phyloP scores from a whole-genome alignment of 2,888 invertebrate species.

The Gasteruption jaculator region DNA sequence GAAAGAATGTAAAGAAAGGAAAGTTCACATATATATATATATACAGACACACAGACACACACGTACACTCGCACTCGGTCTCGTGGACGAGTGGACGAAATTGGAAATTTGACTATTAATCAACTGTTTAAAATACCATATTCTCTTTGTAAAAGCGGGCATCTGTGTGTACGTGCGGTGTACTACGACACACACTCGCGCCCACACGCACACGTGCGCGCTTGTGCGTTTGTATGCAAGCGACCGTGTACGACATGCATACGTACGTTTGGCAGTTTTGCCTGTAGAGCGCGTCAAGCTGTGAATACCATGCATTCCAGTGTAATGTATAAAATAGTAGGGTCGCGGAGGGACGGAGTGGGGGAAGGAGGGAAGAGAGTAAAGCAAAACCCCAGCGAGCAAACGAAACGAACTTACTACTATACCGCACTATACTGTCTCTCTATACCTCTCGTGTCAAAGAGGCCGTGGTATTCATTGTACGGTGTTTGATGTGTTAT shows the following conservation, averaged over 20 bases:
- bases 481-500: slow-evolving; percentile 17
- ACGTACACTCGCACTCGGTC: too few relatives aligned
- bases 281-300: slow-evolving; percentile 35
- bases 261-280: slow-evolving; percentile 36
- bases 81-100: too few relatives aligned
- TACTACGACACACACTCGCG: neutral
- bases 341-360: slow-evolving; percentile 29
- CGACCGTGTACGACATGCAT: slow-evolving; percentile 13
- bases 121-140: too few relatives aligned
- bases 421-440: too few relatives aligned
- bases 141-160: too few relatives aligned
- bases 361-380: too few relatives aligned
- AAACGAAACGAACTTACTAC: too few relatives aligned
- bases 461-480: slow-evolving; percentile 37
- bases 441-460: slow-evolving; percentile 40
- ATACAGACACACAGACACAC: too few relatives aligned
- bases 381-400: slow-evolving; percentile 16
- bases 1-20: too few relatives aligned
- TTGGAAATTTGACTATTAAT: too few relatives aligned
- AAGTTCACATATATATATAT: too few relatives aligned
- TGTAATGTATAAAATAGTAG: slow-evolving; percentile 34
- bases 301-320: slow-evolving; percentile 46
- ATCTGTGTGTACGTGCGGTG: too few relatives aligned
- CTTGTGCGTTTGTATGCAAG: slow-evolving; percentile 4
- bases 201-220: neutral